A percentile compares a stretch with the other conserved stretches of the same genome.
phyloP scores from a whole-genome alignment of 2,888 invertebrate species.

The Allolobophora icterica region DNA sequence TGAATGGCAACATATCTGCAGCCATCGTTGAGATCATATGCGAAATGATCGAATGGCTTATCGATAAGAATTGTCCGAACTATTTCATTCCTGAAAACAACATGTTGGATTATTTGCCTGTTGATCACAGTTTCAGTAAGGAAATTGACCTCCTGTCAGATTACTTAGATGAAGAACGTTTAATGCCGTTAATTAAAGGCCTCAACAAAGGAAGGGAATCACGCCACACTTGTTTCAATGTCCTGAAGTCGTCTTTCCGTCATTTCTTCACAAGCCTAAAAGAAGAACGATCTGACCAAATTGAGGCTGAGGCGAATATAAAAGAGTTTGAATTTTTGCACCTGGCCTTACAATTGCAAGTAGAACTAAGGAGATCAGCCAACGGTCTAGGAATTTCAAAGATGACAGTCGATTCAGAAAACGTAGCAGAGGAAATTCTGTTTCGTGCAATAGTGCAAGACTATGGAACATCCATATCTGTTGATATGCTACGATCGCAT shows the following conservation, averaged over 20 bases:
- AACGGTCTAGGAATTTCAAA: background rate
- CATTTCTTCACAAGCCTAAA: background rate
- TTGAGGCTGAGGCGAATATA: background rate
- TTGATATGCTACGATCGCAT: background rate
- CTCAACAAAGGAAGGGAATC: background rate
- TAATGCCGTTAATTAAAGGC: background rate
- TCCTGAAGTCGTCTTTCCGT: background rate
- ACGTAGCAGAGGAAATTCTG: background rate
- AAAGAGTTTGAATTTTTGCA: background rate
- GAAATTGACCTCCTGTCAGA: background rate
- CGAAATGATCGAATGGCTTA: background rate
- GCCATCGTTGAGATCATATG: background rate
- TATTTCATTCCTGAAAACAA: constrained; percentile 23
- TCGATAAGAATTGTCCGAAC: background rate
- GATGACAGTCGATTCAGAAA: background rate
- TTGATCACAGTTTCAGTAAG: background rate
- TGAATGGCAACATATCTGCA: background rate
- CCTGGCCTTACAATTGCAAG: background rate
- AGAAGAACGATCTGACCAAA: background rate
- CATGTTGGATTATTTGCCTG: background rate
- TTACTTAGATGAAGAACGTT: background rate
- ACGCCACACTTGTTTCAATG: too few species aligned
- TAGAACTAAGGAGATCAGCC: background rate
- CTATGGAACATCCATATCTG: background rate
- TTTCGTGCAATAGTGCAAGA: background rate